phyloP scores from a whole-genome alignment of 2,113 vertebrate species.

The Erinaceus europaeus region DNA sequence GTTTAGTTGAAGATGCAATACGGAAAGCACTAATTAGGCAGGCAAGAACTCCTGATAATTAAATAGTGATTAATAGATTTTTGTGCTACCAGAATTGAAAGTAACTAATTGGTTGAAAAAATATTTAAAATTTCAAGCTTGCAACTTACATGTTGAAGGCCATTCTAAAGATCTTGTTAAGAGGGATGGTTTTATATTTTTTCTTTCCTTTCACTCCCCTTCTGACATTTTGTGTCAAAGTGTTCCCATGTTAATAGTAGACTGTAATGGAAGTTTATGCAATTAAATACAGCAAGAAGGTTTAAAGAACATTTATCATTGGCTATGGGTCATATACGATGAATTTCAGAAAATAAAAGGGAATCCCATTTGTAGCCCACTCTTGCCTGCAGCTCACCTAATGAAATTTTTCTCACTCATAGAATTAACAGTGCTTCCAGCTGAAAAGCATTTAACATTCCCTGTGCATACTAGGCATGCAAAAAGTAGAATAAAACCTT shows the following conservation, averaged over 20 bases:
- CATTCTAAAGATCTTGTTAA: constrained; percentile 54
- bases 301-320: constrained; percentile 84
- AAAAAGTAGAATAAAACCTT: constrained; percentile 81
- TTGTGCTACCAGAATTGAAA: constrained; percentile 63
- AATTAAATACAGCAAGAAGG: constrained; percentile 81
- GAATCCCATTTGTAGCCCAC: constrained; percentile 82
- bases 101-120: constrained; percentile 68
- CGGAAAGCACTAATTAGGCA: constrained; percentile 68
- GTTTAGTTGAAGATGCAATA: constrained; percentile 64
- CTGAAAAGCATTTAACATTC: constrained; percentile 80
- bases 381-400: constrained; percentile 84
- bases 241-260: constrained; percentile 74
- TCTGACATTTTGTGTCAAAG: constrained; percentile 74
- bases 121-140: constrained; percentile 60
- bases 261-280: constrained; percentile 81
- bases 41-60: constrained; percentile 66
- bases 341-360: constrained; percentile 83
- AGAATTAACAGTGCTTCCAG: constrained; percentile 82
- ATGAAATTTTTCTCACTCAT: constrained; percentile 82
- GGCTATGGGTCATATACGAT: constrained; percentile 83
- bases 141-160: constrained; percentile 3
- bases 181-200: constrained; percentile 32
- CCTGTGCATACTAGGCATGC: constrained; percentile 75
- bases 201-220: constrained; percentile 11
- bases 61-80: constrained; percentile 71